Evolutionary conservation across 2,888 invertebrate genomes (phyloP).

Genomic region (Epinotia brunnichana): DNA sequence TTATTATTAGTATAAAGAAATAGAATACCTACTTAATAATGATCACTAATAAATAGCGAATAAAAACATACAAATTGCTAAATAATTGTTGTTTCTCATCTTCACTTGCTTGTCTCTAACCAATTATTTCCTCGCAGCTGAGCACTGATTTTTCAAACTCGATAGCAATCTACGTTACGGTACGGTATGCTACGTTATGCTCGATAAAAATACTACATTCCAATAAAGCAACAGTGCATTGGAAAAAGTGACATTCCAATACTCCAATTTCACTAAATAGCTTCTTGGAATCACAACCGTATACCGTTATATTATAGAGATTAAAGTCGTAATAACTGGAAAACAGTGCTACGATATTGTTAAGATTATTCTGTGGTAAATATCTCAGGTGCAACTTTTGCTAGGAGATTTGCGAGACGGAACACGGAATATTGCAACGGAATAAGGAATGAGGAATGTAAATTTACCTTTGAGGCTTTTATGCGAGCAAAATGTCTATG

Average conservation of each 20-base stretch:
- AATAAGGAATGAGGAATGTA: slow-evolving; percentile 38
- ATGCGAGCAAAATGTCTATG: slow-evolving; percentile 29
- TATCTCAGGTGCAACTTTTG: slow-evolving; percentile 35
- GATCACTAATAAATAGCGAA: too few species aligned
- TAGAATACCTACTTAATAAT: too few species aligned
- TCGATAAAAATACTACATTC: slow-evolving; percentile 13
- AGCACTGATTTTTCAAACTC: not conserved
- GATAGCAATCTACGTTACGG: not conserved
- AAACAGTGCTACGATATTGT: not conserved
- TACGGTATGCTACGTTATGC: too few species aligned
- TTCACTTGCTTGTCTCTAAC: not conserved
- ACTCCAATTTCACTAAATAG: not conserved
- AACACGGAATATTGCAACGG: slow-evolving; percentile 32
- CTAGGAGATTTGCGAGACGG: slow-evolving; percentile 29
- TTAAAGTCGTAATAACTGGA: not conserved
- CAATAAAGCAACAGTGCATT: slow-evolving; percentile 25
- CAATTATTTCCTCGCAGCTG: slow-evolving; percentile 6
- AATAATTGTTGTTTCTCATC: not conserved
- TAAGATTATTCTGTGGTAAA: not conserved
- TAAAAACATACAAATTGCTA: not conserved
- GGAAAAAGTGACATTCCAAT: not conserved
- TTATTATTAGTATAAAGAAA: too few species aligned
- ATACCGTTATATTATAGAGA: not conserved
- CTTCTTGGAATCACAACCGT: not conserved
- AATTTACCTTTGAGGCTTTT: slow-evolving; percentile 28